Conservation (phyloP, 1,140 invertebrate species). For the Cherax quadricarinatus region DNA sequence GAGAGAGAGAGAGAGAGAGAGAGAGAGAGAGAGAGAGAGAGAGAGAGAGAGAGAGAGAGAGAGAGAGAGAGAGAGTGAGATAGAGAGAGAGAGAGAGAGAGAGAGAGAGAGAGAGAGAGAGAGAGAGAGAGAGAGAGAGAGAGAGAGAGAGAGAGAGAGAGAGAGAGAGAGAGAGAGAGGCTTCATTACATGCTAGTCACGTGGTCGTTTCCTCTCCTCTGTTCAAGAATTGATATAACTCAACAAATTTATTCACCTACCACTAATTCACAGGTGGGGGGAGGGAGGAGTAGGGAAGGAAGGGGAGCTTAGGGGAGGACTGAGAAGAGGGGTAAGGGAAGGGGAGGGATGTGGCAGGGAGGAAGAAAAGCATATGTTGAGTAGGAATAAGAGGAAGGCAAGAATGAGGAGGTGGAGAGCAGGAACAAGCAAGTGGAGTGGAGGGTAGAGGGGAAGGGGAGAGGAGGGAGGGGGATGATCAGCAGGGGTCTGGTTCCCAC, state of each 20-base stretch:
- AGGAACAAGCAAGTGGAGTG: not conserved
- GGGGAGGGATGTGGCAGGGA: not conserved
- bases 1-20: not conserved
- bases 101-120: not conserved
- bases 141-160: not conserved
- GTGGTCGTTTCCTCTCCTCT: slow-evolving; percentile 45
- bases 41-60: too few relatives aligned
- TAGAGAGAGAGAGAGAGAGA: not conserved
- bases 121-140: too few relatives aligned
- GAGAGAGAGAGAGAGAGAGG: slow-evolving; percentile 12
- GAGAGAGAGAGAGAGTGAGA: not conserved
- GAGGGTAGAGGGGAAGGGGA: not conserved
- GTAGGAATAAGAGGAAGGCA: too few relatives aligned
- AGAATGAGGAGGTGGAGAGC: not conserved
- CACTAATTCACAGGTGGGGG: slow-evolving; percentile 1
- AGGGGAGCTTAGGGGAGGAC: not conserved
- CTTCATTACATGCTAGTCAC: slow-evolving; percentile 52
- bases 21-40: too few relatives aligned
- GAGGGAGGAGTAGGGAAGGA: not conserved
- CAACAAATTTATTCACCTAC: slow-evolving; percentile 52
- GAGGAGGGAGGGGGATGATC: not conserved
- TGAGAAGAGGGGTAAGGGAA: not conserved
- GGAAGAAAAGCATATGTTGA: not conserved
- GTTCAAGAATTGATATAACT: slow-evolving; percentile 51
- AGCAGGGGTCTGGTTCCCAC: slow-evolving; percentile 57